Base-by-base conservation (phyloP, 2,797 vertebrate genomes). In the Heterohyrax brucei region DNA sequence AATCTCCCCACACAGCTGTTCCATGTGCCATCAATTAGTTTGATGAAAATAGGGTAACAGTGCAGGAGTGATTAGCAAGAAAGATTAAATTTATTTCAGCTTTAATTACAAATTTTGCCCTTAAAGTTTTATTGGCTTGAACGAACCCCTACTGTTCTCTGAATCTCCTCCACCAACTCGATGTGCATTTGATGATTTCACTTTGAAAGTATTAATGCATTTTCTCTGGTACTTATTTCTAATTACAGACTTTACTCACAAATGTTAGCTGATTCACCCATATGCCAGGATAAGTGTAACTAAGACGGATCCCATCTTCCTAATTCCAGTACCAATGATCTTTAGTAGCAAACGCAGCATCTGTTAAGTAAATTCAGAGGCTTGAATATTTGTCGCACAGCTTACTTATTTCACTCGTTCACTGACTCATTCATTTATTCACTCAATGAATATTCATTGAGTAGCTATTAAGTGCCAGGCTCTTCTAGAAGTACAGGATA, bases 1-100 rank as follows among this genome's bases (percentile, higher is more conserved):
- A 97, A 98, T 98, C 96, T 96, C 96, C 89, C 97, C 91, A 77
- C 77, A 95, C 96, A 97, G 98, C 97, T 97, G 88, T 30, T 97
- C 97, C 97, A 96, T 97, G 98, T 98, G 95, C 95, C 87, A 96
- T 98, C 97, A 97, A 97, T 98, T 98, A 97, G 91, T 96, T 91
- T 98, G 96, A 98, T 96, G 95, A 96, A 98, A 98, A 97, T 64
- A 97, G 97, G 73, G 91, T 98, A 97, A 97, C 95, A 24, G 90
- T 95, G 33, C 86, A 22, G 59, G 83, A 96, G 89, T 91, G 94
- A 98, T 98, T 91, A 98, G 86, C 79, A 97, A 22, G 26, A 86
- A 94, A 98, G 95, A 98, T 97, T 98, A 98, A 97, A 97, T 95
- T 97, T 81, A 90, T 94, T 98, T 97, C 93, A 95, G 87, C 89